phyloP scores from a whole-genome alignment of 2,113 vertebrate genomes.

The Thamnophis sirtalis region DNA sequence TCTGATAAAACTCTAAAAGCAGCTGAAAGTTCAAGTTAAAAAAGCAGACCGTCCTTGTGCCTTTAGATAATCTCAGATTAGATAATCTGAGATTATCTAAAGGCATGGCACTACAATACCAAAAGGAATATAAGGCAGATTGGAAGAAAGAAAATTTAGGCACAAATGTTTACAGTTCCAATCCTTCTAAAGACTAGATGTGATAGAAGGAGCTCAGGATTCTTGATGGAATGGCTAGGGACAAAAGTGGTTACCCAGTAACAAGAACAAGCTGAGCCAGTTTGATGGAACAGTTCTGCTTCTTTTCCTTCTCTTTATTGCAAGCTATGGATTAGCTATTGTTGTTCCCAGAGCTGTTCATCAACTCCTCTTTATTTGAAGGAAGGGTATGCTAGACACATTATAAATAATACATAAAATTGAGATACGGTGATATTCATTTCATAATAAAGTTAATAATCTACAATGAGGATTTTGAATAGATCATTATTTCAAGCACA shows the following conservation, averaged over 20 bases:
- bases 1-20: not conserved
- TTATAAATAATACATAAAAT: not conserved
- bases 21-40: not conserved
- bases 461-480: not conserved
- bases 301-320: not conserved
- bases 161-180: not conserved
- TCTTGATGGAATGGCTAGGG: not conserved
- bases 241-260: not conserved
- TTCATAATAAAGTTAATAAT: not conserved
- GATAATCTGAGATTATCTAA: not conserved
- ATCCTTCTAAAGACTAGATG: not conserved
- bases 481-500: not conserved
- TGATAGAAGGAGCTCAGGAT: not conserved
- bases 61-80: not conserved
- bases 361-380: not conserved
- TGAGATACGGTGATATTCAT: not conserved
- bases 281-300: not conserved
- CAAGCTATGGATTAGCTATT: not conserved
- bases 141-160: not conserved
- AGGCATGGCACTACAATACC: not conserved
- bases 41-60: not conserved
- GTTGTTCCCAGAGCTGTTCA: not conserved
- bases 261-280: not conserved
- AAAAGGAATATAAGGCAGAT: not conserved
- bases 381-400: not conserved